Percentiles rank a stretch among this genome's conserved stretches.
Evolutionary conservation across 1,140 invertebrate genomes (phyloP).

Genomic region (Nymphalis io): DNA sequence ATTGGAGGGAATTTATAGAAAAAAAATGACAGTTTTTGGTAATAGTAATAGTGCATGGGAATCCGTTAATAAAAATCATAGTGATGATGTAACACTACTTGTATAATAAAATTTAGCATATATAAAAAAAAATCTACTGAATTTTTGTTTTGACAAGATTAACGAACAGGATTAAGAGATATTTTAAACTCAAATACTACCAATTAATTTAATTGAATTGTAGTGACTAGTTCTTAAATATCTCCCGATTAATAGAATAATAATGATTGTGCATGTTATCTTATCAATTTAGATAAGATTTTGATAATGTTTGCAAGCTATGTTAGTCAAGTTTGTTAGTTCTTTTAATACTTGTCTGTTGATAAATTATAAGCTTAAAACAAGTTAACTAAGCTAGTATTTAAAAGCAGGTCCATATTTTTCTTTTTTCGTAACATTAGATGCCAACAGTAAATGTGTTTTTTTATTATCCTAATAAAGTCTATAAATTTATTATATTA

Average conservation of each 20-base stretch:
- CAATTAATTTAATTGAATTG: neutral
- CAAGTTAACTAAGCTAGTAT: too few species aligned
- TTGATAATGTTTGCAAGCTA: slow-evolving; percentile 45
- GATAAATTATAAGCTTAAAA: neutral
- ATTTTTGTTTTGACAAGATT: neutral
- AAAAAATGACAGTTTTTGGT: too few species aligned
- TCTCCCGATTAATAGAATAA: slow-evolving; percentile 60
- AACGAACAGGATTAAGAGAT: neutral
- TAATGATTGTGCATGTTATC: slow-evolving; percentile 62
- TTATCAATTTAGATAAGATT: slow-evolving; percentile 59
- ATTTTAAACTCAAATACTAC: neutral
- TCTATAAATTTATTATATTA: too few species aligned
- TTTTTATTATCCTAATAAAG: too few species aligned
- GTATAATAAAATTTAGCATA: too few species aligned
- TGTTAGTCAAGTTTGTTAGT: slow-evolving; percentile 48
- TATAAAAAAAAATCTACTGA: too few species aligned
- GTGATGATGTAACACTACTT: too few species aligned
- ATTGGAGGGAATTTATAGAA: neutral
- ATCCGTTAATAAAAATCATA: neutral
- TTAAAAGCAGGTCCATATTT: too few species aligned
- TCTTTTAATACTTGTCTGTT: slow-evolving; percentile 10
- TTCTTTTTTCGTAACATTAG: too few species aligned
- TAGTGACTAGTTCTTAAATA: slow-evolving; percentile 42
- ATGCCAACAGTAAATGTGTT: too few species aligned
- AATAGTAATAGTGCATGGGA: too few species aligned